Evolutionary conservation across 2,888 invertebrate genomes (phyloP).

Genomic region (Ligdia adustata): DNA sequence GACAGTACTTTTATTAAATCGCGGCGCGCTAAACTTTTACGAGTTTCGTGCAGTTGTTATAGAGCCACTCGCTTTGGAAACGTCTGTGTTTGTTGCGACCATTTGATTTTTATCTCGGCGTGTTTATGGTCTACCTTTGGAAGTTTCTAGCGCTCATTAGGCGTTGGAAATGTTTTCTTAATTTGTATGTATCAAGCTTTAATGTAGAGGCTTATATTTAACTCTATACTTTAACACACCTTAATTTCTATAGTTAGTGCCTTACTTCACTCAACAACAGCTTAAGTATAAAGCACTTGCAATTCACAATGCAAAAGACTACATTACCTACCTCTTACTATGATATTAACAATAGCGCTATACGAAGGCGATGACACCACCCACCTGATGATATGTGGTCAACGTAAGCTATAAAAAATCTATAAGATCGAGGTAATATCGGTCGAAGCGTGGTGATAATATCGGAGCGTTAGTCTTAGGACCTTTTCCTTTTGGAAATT

Average conservation of each 20-base stretch:
- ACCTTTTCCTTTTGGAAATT: constrained; percentile 22
- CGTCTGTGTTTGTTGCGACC: constrained; percentile 39
- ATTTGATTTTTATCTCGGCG: constrained; percentile 39
- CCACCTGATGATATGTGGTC: constrained; percentile 51
- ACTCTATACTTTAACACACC: background rate
- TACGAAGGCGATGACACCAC: constrained; percentile 23
- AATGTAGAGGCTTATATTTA: background rate
- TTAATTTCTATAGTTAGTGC: no score
- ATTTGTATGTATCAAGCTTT: background rate
- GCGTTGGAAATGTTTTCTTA: background rate
- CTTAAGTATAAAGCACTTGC: no score
- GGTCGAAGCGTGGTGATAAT: constrained; percentile 24
- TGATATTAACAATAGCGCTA: no score
- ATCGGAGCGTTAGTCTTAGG: constrained; percentile 22
- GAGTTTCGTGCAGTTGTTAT: constrained; percentile 47
- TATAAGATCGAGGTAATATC: constrained; percentile 11
- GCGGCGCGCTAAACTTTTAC: constrained; percentile 57
- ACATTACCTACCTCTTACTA: no score
- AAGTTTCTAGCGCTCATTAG: background rate
- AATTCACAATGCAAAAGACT: no score
- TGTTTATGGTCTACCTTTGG: constrained; percentile 12
- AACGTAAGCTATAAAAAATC: constrained; percentile 28
- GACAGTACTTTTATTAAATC: constrained; percentile 54
- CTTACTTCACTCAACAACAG: no score
- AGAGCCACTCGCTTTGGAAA: constrained; percentile 40